Base-by-base conservation (phyloP, 2,888 invertebrate genomes). In the Cephonodes hylas region DNA sequence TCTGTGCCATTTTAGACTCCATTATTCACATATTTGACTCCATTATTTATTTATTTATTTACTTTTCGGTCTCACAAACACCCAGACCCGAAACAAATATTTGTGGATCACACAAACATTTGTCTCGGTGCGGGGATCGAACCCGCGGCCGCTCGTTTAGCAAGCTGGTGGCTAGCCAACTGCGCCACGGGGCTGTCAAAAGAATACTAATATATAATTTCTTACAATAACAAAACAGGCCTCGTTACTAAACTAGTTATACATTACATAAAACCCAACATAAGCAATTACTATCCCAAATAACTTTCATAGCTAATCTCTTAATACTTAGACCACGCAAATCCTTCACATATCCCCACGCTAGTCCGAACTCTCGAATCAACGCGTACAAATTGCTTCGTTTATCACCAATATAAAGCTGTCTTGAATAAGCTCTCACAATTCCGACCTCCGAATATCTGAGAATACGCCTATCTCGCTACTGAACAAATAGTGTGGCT, bases 381-480 rank as follows among this genome's bases (percentile, higher is more conserved):
- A 63, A 63, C 63, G 63, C 59, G 59, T 63, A 63, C 63, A 63
- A 63, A 63, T 63, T 63, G 63, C 59, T 63, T 63, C 53, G 59
- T 63, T 63, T 63, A 63, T 63, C 63, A 59, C 44, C 63, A 56
- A 63, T 63, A 59, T 63, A 63, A 56, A 63, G 42, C 53, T 42
- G 63, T 63, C 63, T 59, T 60, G 57, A 46, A 61, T 58, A 61
- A 61, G 61, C 58, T 57, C 58, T 61, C 25, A 58, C 61, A 45
- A 57, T 61, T 61, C 58, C 57, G 18, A 23, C n/a, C n/a, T n/a
- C n/a, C n/a, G n/a, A n/a, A n/a, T n/a, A n/a, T n/a, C 10, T 18
- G 45, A 25, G 27, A 27, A 31, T 48, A 48, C 48, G 27, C 25
- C 27, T 4, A 27, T 31, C 18, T 31, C 46, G 4, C 18, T 46